Percentiles rank a stretch among this genome's conserved stretches.
Evolutionary conservation across 2,888 invertebrate genomes (phyloP).

Genomic region (Acanthosepion lycidas): DNA sequence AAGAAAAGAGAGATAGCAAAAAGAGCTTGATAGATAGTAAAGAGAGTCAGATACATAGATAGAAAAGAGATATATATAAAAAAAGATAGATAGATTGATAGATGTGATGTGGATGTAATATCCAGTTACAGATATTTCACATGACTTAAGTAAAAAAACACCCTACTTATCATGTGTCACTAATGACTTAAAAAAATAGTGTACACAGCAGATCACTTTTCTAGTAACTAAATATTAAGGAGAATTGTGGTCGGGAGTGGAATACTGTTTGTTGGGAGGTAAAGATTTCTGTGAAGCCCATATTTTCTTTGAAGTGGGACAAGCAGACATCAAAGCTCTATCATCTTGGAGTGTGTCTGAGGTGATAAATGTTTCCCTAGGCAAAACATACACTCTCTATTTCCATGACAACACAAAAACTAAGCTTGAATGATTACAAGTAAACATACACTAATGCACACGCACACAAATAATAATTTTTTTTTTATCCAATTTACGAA

Average conservation of each 20-base stretch:
- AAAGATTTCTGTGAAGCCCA: not conserved
- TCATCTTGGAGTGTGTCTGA: not conserved
- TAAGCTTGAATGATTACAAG: not conserved
- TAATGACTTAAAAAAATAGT: no score
- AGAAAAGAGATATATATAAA: not conserved
- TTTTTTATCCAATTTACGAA: not conserved
- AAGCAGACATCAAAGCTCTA: not conserved
- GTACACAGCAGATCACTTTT: not conserved
- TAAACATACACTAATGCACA: not conserved
- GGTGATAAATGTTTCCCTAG: not conserved
- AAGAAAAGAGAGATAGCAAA: not conserved
- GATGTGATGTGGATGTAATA: not conserved
- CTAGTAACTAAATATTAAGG: not conserved
- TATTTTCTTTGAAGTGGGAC: not conserved
- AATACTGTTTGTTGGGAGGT: not conserved
- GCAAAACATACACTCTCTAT: not conserved
- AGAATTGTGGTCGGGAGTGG: not conserved
- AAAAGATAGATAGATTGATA: not conserved
- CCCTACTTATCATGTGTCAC: no score
- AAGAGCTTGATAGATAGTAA: not conserved
- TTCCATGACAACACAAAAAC: not conserved
- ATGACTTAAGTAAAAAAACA: no score
- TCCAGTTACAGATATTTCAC: no score
- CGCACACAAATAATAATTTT: not conserved
- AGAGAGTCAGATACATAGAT: not conserved